Conservation (phyloP, 1,140 invertebrate species). For the Caenorhabditis tropicalis region DNA sequence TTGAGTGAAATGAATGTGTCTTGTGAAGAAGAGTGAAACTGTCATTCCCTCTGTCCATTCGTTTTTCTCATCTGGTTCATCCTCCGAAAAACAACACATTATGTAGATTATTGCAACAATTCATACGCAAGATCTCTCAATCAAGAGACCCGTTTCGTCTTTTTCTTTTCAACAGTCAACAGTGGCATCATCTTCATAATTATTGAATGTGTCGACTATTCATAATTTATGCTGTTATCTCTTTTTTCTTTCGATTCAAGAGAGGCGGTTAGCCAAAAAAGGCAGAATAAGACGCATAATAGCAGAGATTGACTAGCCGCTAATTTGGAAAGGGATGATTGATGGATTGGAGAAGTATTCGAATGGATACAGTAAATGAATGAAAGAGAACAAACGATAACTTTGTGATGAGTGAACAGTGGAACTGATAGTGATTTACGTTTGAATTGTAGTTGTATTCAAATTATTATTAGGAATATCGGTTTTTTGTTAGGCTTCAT, state of each 20-base stretch:
- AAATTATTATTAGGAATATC: no score
- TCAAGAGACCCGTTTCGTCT: background rate
- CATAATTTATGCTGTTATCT: conserved; percentile 39
- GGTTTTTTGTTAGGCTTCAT: no score
- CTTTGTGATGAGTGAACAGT: background rate
- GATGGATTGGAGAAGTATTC: background rate
- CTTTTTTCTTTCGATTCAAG: background rate
- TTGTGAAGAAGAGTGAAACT: background rate
- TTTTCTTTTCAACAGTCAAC: background rate
- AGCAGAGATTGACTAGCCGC: conserved; percentile 2
- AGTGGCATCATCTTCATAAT: background rate
- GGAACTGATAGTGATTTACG: background rate
- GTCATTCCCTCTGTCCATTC: background rate
- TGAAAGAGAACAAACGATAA: background rate
- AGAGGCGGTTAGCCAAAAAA: conserved; percentile 5
- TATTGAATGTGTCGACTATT: background rate
- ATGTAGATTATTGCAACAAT: background rate
- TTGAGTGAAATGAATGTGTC: conserved; percentile 1
- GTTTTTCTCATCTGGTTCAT: background rate
- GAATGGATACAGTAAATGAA: background rate
- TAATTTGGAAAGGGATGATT: conserved; percentile 11
- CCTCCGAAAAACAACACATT: background rate
- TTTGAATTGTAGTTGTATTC: background rate
- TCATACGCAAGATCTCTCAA: background rate
- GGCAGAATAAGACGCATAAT: background rate